Conservation (phyloP, 2,113 vertebrate genomes). For the Morone chrysops region DNA sequence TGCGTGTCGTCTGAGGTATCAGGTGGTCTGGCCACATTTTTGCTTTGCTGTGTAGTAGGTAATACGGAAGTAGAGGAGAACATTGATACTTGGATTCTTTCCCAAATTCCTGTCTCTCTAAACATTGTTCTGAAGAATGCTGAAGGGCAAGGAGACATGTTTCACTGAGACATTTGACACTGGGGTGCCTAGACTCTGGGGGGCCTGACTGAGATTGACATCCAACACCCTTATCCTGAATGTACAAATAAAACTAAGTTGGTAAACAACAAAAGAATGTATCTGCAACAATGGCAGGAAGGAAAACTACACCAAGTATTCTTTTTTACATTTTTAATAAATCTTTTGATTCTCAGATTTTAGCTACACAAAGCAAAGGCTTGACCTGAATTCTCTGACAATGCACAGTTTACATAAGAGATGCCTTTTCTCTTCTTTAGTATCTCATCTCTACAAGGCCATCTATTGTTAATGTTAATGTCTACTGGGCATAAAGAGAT, state of each 20-base stretch:
- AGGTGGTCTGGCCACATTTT: constrained; percentile 37
- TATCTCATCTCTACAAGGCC: constrained; percentile 26
- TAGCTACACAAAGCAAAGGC: constrained; percentile 21
- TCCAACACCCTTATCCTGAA: background rate
- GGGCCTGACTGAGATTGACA: background rate
- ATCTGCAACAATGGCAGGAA: background rate
- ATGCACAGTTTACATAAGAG: constrained; percentile 47
- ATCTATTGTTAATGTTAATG: constrained; percentile 44
- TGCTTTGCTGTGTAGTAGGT: constrained; percentile 43
- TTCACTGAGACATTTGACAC: constrained; percentile 38
- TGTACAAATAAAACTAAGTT: background rate
- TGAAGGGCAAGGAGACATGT: constrained; percentile 13
- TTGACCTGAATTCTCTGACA: constrained; percentile 40
- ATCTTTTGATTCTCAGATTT: constrained; percentile 17
- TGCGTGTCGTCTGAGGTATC: constrained; percentile 31
- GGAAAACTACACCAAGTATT: background rate
- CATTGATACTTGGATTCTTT: constrained; percentile 21
- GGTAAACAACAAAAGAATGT: too few relatives aligned
- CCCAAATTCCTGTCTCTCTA: constrained; percentile 29
- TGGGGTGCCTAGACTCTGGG: background rate
- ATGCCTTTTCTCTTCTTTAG: constrained; percentile 11
- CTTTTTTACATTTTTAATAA: background rate
- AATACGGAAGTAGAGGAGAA: constrained; percentile 22
- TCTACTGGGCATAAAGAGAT: background rate
- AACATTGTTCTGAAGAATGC: constrained; percentile 22